phyloP scores from a whole-genome alignment of 2,797 vertebrate genomes.

The Ctenochaetus hawaiiensis region DNA sequence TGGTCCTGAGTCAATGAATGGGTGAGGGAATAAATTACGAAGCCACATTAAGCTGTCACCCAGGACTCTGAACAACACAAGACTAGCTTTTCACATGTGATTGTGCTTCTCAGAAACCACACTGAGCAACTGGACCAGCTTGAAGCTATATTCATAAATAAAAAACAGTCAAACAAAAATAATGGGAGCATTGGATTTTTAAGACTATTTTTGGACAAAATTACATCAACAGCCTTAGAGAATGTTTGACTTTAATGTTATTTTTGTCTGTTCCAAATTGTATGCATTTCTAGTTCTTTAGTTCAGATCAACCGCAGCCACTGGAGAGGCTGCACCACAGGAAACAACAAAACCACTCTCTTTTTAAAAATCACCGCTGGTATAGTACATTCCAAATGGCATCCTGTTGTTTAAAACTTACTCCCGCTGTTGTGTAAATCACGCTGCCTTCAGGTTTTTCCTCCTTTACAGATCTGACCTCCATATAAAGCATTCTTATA shows the following conservation, averaged over 20 bases:
- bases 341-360: conserved; percentile 44
- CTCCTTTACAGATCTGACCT: conserved; percentile 32
- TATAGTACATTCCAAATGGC: conserved; percentile 12
- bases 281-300: conserved; percentile 28
- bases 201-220: conserved; percentile 17
- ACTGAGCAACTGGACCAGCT: conserved; percentile 27
- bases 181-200: conserved; percentile 17
- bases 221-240: conserved; percentile 24
- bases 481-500: conserved; percentile 61
- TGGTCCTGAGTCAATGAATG: conserved; percentile 50
- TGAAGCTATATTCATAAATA: conserved; percentile 41
- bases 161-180: conserved; percentile 40
- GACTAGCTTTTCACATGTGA: conserved; percentile 50
- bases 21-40: conserved; percentile 68
- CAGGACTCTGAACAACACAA: conserved; percentile 55
- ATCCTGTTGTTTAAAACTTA: conserved; percentile 42
- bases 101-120: conserved; percentile 43
- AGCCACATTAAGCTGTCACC: conserved; percentile 75
- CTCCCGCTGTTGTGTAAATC: conserved; percentile 37
- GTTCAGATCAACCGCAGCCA: conserved; percentile 36
- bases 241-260: conserved; percentile 19
- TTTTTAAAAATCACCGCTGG: conserved; percentile 23
- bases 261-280: conserved; percentile 36
- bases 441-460: conserved; percentile 14
- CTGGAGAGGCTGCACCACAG: conserved; percentile 29